Evolutionary conservation across 2,888 invertebrate genomes (phyloP).

Genomic region (Agriotes lineatus): DNA sequence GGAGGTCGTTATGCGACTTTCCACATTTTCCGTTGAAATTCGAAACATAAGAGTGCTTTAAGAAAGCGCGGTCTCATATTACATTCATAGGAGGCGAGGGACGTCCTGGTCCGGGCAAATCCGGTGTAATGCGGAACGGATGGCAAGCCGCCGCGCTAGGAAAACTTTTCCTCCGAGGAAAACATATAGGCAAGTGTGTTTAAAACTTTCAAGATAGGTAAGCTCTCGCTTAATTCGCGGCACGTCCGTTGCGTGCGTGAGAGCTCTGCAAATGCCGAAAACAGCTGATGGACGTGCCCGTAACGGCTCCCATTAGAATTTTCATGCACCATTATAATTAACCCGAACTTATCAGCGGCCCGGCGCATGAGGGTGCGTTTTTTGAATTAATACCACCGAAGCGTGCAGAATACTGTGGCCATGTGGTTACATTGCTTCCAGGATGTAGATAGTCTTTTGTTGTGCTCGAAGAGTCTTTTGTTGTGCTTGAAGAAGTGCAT

Average conservation of each 20-base stretch:
- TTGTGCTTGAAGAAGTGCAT: no score
- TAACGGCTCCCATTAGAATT: slow-evolving; percentile 19
- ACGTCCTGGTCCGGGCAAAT: slow-evolving; percentile 13
- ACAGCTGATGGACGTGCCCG: slow-evolving; percentile 26
- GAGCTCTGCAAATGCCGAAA: slow-evolving; percentile 14
- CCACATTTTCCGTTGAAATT: slow-evolving; percentile 11
- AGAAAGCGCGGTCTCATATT: slow-evolving; percentile 21
- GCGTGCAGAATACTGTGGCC: no score
- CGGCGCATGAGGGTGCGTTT: not conserved
- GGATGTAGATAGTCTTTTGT: no score
- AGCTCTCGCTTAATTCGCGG: slow-evolving; percentile 14
- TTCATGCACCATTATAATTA: slow-evolving; percentile 23
- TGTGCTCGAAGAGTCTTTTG: no score
- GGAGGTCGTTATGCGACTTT: no score
- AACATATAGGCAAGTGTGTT: slow-evolving; percentile 26
- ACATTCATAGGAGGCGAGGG: slow-evolving; percentile 30
- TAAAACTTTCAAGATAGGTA: slow-evolving; percentile 26
- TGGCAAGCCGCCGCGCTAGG: slow-evolving; percentile 9
- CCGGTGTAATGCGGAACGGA: slow-evolving; percentile 20
- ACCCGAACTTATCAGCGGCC: not conserved
- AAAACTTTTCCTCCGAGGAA: slow-evolving; percentile 20
- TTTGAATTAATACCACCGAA: not conserved
- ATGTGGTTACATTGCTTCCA: no score
- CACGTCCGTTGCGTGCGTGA: slow-evolving; percentile 28
- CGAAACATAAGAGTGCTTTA: slow-evolving; percentile 26